phyloP scores from a whole-genome alignment of 30 jellyfish, hydroid and myxozoan species.

The Clytia hemisphaerica region DNA sequence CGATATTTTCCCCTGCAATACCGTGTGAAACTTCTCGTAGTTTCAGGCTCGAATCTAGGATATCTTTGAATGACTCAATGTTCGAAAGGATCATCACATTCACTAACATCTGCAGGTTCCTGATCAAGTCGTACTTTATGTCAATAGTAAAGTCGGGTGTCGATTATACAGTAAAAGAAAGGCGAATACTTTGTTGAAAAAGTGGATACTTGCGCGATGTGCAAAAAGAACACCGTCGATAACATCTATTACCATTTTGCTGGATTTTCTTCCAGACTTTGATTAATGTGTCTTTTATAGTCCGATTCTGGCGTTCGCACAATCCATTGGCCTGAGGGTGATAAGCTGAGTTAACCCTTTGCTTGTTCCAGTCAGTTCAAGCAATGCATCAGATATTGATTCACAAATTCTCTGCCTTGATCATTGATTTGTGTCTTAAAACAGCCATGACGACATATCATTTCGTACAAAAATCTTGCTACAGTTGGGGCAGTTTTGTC shows the following conservation, averaged over 20 bases:
- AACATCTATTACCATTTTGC: not conserved
- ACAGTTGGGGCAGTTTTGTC: conserved; percentile 33
- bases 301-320: conserved; percentile 13
- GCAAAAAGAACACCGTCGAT: conserved; percentile 10
- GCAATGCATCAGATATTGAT: conserved; percentile 16
- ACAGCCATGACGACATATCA: conserved; percentile 47
- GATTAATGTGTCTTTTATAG: not conserved
- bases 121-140: too few species aligned
- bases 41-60: too few species aligned
- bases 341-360: conserved; percentile 38
- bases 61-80: too few species aligned
- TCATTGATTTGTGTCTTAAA: conserved; percentile 33
- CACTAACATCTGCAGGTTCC: too few species aligned
- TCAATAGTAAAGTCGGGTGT: conserved; percentile 3
- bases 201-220: conserved; percentile 3
- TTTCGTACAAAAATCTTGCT: conserved; percentile 38
- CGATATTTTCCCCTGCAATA: not conserved
- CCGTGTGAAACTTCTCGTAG: too few species aligned
- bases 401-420: conserved; percentile 53
- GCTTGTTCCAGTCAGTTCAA: conserved; percentile 21
- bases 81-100: too few species aligned
- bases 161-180: conserved; percentile 6
- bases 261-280: not conserved
- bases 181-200: not conserved
- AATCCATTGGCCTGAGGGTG: conserved; percentile 58